Evolutionary conservation across 2,888 invertebrate species (phyloP).

Genomic region (Ptycholaimellus sp.): DNA sequence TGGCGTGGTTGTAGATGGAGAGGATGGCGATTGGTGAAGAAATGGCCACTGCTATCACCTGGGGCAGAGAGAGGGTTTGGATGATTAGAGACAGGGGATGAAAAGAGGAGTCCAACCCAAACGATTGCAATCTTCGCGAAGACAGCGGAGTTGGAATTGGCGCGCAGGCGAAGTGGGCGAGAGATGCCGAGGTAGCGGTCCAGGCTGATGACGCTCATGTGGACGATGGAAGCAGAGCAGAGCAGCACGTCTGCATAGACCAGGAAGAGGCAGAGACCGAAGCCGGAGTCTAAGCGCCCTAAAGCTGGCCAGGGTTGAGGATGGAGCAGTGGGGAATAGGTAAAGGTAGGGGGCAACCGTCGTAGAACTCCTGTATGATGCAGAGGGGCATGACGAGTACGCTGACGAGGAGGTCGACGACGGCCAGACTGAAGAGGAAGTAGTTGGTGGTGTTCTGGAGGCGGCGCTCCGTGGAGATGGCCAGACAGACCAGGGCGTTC

Average conservation of each 20-base stretch:
- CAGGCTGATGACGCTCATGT: slow-evolving; percentile 36
- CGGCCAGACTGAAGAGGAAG: slow-evolving; percentile 68
- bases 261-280: slow-evolving; percentile 39
- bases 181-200: slow-evolving; percentile 48
- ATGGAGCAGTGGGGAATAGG: no score
- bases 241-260: slow-evolving; percentile 50
- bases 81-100: no score
- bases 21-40: slow-evolving; percentile 49
- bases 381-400: slow-evolving; percentile 84
- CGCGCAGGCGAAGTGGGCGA: slow-evolving; percentile 72
- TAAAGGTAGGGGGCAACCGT: no score
- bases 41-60: slow-evolving; percentile 68
- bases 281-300: no score
- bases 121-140: slow-evolving; percentile 64
- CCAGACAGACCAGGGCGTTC: slow-evolving; percentile 72
- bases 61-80: no score
- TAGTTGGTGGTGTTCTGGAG: slow-evolving; percentile 86
- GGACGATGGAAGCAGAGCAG: slow-evolving; percentile 36
- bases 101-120: no score
- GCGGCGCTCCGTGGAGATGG: slow-evolving; percentile 62
- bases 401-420: slow-evolving; percentile 74
- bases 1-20: slow-evolving; percentile 30
- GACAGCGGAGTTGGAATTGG: slow-evolving; percentile 52
- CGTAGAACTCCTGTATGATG: slow-evolving; percentile 73
- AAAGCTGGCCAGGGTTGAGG: no score